Evolutionary conservation across 1,140 invertebrate species (phyloP).

Genomic region (Sycophaga agraensis): DNA sequence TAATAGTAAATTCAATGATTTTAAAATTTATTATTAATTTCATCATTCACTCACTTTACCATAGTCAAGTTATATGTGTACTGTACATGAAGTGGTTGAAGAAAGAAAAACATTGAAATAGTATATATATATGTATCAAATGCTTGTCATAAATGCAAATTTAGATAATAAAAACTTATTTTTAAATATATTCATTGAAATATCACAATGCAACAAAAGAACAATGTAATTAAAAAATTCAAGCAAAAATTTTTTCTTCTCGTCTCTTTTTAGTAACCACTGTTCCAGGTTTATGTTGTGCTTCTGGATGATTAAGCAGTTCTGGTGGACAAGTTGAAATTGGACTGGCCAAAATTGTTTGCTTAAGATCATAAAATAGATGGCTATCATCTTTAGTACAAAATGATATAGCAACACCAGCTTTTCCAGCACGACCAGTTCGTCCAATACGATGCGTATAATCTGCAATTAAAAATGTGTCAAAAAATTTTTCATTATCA

Average conservation of each 20-base stretch:
- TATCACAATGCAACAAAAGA: too few relatives aligned
- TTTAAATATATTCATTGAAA: too few relatives aligned
- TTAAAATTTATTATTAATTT: too few relatives aligned
- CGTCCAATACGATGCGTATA: slow-evolving; percentile 99
- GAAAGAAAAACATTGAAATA: too few relatives aligned
- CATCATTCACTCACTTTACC: too few relatives aligned
- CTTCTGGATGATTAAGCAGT: slow-evolving; percentile 96
- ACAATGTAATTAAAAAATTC: slow-evolving; percentile 35
- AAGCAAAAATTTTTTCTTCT: slow-evolving; percentile 94
- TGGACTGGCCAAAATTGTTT: slow-evolving; percentile 84
- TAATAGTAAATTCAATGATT: too few relatives aligned
- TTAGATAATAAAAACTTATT: too few relatives aligned
- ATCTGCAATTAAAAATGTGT: slow-evolving; percentile 64
- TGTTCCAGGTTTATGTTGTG: slow-evolving; percentile 95
- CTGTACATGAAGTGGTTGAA: too few relatives aligned
- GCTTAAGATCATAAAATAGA: slow-evolving; percentile 97
- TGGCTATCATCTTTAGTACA: slow-evolving; percentile 95
- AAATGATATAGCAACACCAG: slow-evolving; percentile 93
- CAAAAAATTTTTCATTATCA: too few relatives aligned
- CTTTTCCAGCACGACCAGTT: slow-evolving; percentile 97
- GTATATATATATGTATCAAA: too few relatives aligned
- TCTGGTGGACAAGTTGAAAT: slow-evolving; percentile 96
- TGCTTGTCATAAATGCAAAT: too few relatives aligned
- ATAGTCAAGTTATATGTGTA: too few relatives aligned
- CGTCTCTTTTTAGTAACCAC: slow-evolving; percentile 90